Conservation (phyloP, 2,888 invertebrate species). For the Chymomyza amoena region DNA sequence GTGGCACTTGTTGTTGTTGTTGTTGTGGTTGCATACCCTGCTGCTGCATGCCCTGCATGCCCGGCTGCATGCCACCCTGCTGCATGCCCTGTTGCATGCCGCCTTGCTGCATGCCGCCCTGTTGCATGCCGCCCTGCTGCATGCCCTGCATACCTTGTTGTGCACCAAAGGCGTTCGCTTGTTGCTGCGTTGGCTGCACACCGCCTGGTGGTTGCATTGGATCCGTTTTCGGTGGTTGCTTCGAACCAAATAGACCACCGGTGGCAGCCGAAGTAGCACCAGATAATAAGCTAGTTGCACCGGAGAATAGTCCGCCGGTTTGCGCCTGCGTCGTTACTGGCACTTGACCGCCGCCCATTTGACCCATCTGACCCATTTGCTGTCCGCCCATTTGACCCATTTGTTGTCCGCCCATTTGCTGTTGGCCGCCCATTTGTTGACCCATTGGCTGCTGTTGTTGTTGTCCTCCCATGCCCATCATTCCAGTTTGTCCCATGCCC, state of each 20-base stretch:
- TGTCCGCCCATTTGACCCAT: conserved; percentile 62
- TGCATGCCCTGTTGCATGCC: conserved; percentile 10
- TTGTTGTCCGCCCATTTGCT: conserved; percentile 42
- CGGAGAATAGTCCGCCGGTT: conserved; percentile 78
- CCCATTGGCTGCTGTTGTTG: conserved; percentile 22
- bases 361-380: conserved; percentile 20
- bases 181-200: conserved; percentile 78
- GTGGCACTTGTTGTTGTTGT: conserved; percentile 79
- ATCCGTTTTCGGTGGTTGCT: conserved; percentile 79
- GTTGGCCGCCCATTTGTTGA: conserved; percentile 57
- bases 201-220: conserved; percentile 80
- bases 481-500: conserved; percentile 62
- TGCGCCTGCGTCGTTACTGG: conserved; percentile 76
- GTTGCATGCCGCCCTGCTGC: conserved; percentile 35
- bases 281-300: conserved; percentile 79
- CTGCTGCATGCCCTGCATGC: conserved; percentile 20
- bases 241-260: conserved; percentile 79
- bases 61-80: conserved; percentile 37
- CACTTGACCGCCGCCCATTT: conserved; percentile 65
- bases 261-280: conserved; percentile 79
- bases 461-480: conserved; percentile 60
- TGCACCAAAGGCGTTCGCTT: conserved; percentile 74
- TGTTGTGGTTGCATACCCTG: conserved; percentile 55
- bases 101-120: conserved; percentile 37
- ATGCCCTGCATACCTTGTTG: conserved; percentile 37